Conservation (phyloP, 2,797 vertebrate species). For the Pachyuromys duprasi region DNA sequence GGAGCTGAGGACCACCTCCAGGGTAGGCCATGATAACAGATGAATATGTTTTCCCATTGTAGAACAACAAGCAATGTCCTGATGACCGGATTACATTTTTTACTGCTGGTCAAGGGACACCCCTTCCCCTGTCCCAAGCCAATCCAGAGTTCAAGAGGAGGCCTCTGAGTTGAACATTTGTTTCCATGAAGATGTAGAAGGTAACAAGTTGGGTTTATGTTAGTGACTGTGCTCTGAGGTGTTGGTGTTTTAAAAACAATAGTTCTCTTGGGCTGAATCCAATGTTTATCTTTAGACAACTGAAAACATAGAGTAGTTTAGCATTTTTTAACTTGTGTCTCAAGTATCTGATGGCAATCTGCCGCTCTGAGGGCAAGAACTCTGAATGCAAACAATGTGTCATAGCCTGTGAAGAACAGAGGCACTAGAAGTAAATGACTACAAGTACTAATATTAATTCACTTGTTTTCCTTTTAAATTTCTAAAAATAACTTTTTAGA, state of each 20-base stretch:
- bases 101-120: background rate
- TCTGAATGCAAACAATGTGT: background rate
- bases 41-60: background rate
- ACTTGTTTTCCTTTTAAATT: background rate
- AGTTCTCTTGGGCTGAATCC: background rate
- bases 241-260: background rate
- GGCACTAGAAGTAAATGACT: background rate
- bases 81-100: background rate
- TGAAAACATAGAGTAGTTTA: conserved; percentile 23
- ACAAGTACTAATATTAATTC: background rate
- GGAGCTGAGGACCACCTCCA: background rate
- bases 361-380: background rate
- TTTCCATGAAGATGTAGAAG: background rate
- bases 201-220: background rate
- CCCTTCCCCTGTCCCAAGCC: background rate
- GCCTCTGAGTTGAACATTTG: background rate
- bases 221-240: background rate
- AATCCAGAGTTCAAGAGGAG: background rate
- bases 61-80: background rate
- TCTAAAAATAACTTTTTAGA: background rate
- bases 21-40: background rate
- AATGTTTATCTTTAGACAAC: background rate
- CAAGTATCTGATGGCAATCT: background rate
- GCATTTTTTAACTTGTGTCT: conserved; percentile 24
- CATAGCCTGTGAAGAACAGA: background rate